Percentiles rank a stretch among this genome's conserved stretches.
Evolutionary conservation across 2,797 vertebrate species (phyloP).

Genomic region (Rallus crepitans): DNA sequence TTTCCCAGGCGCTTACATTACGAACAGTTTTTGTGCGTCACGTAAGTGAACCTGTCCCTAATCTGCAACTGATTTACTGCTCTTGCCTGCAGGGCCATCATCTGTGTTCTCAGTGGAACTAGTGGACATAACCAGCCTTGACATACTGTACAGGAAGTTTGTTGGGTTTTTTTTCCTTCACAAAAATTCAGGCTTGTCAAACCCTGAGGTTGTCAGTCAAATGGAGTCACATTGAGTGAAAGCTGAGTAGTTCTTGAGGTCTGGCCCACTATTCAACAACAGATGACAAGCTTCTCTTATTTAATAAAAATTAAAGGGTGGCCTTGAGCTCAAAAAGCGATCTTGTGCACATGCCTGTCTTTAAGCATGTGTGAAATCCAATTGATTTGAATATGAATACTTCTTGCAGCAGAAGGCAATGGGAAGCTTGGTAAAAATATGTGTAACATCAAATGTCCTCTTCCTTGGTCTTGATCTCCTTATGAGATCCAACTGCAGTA

Average conservation of each 20-base stretch:
- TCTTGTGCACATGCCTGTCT: not conserved
- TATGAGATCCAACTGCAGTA: not conserved
- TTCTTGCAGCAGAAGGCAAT: not conserved
- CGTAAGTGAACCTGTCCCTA: not conserved
- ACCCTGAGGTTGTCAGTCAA: not conserved
- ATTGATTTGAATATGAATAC: not conserved
- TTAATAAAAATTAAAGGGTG: not conserved
- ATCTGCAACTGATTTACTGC: constrained; percentile 18
- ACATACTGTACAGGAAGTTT: not conserved
- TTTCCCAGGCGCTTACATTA: not conserved
- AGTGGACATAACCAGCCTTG: constrained; percentile 19
- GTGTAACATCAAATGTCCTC: not conserved
- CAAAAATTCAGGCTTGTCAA: not conserved
- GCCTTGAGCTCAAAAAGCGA: not conserved
- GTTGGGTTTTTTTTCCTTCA: not conserved
- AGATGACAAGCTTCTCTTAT: not conserved
- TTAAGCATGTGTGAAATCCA: not conserved
- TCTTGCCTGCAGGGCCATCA: constrained; percentile 11
- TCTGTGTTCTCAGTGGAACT: not conserved
- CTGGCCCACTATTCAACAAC: not conserved
- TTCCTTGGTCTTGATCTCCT: not conserved
- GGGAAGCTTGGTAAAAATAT: not conserved
- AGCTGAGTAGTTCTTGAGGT: not conserved
- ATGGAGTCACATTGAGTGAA: not conserved
- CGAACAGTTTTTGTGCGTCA: not conserved